These are phyloP conservation scores for Sinentomon sp. DNA, from an alignment of 2,888 invertebrate species.

Conservation along the genomic window DNA sequence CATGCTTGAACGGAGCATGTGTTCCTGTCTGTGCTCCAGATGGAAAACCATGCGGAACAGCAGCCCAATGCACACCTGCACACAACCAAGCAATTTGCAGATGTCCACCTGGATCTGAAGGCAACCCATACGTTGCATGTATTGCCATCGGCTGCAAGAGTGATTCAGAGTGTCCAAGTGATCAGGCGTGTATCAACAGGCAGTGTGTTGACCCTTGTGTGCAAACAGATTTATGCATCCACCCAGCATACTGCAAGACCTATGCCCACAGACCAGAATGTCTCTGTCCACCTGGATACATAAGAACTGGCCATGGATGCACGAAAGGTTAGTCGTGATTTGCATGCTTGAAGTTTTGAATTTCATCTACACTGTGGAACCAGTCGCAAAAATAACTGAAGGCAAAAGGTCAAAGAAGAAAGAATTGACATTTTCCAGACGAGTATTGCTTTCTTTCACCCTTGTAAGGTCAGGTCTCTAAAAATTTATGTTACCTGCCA, in stretches of 20 bases:
- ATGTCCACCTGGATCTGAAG: slow-evolving; percentile 19
- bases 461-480: slow-evolving; percentile 1
- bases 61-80: slow-evolving; percentile 19
- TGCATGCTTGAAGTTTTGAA: too few species aligned
- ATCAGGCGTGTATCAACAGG: slow-evolving; percentile 55
- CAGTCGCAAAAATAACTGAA: too few species aligned
- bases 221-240: slow-evolving; percentile 43
- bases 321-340: too few species aligned
- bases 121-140: slow-evolving; percentile 20
- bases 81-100: slow-evolving; percentile 19
- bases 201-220: slow-evolving; percentile 63
- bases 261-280: slow-evolving; percentile 61
- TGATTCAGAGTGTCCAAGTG: slow-evolving; percentile 60
- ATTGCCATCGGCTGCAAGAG: slow-evolving; percentile 43
- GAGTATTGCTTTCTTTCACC: slow-evolving; percentile 1
- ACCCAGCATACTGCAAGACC: slow-evolving; percentile 38
- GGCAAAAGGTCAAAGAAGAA: slow-evolving; percentile 12
- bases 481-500: not conserved
- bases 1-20: slow-evolving; percentile 56
- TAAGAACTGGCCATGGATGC: slow-evolving; percentile 23
- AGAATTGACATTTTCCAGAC: slow-evolving; percentile 3
- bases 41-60: slow-evolving; percentile 17
- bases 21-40: slow-evolving; percentile 36
- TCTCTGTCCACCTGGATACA: slow-evolving; percentile 43
- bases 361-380: too few species aligned